Conservation (phyloP, 2,888 invertebrate genomes). For the Nycteola revayana region DNA sequence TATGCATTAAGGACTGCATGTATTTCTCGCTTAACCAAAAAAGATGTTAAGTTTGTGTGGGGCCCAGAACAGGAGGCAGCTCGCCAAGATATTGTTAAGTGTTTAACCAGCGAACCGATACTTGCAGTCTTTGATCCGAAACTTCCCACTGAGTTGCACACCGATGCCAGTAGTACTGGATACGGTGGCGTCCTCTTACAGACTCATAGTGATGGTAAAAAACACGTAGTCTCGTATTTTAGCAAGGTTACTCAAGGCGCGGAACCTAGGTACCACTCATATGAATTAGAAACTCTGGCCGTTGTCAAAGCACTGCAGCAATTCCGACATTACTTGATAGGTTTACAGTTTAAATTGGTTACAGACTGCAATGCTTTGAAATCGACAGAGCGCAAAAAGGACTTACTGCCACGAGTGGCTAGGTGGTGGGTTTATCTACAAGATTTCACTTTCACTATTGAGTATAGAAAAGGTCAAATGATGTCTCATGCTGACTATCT, state of each 20-base stretch:
- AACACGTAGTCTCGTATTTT: constrained; percentile 18
- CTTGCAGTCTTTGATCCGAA: too few species aligned
- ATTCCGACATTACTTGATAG: constrained; percentile 29
- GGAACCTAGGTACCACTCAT: background rate
- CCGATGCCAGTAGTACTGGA: constrained; percentile 10
- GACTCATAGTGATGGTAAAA: constrained; percentile 4
- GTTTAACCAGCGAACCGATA: constrained; percentile 5
- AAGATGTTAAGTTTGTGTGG: background rate
- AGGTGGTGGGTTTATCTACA: constrained; percentile 29
- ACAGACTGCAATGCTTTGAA: constrained; percentile 36
- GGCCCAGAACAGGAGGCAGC: constrained; percentile 10
- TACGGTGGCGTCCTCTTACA: constrained; percentile 22
- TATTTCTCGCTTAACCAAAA: constrained; percentile 4
- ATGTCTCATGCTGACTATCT: constrained; percentile 28
- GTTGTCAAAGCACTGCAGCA: constrained; percentile 27
- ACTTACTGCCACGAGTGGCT: background rate
- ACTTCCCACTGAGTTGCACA: too few species aligned
- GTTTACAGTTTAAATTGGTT: constrained; percentile 24
- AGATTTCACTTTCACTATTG: constrained; percentile 25
- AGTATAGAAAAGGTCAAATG: constrained; percentile 24
- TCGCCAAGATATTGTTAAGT: constrained; percentile 8
- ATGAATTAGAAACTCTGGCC: constrained; percentile 16
- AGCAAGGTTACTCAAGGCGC: constrained; percentile 17
- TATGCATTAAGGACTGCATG: constrained; percentile 11
- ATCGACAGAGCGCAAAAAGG: constrained; percentile 1